Percentiles rank a stretch among this genome's conserved stretches.
These are phyloP conservation scores for Enteromius trimaculatus DNA, from an alignment of 2,797 vertebrate genomes.

Conservation along the genomic window DNA sequence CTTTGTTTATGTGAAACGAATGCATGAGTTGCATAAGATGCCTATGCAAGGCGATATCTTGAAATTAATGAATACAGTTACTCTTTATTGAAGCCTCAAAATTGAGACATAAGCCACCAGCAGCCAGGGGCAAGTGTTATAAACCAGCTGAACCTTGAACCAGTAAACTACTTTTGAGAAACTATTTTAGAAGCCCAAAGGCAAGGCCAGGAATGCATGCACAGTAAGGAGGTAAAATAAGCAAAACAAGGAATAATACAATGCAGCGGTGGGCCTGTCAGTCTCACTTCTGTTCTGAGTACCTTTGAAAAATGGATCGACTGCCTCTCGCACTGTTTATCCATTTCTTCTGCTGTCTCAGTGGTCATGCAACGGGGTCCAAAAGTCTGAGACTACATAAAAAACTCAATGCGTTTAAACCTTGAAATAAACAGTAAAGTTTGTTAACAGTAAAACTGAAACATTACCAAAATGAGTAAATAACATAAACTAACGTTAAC, in stretches of 20 bases:
- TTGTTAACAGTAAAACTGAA: not conserved
- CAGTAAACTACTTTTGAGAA: constrained; percentile 33
- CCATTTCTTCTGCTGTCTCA: constrained; percentile 6
- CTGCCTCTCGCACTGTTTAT: not conserved
- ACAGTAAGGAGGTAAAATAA: constrained; percentile 14
- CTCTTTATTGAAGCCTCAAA: constrained; percentile 5
- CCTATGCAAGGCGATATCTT: constrained; percentile 1
- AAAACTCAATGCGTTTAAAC: not conserved
- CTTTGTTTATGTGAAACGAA: constrained; percentile 7
- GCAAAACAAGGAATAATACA: constrained; percentile 38
- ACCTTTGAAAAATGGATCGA: not conserved
- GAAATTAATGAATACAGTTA: not conserved
- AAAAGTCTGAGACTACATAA: not conserved
- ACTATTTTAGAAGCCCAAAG: constrained; percentile 34
- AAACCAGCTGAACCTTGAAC: constrained; percentile 35
- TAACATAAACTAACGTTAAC: not conserved
- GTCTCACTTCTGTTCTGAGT: constrained; percentile 4
- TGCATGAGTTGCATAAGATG: constrained; percentile 4
- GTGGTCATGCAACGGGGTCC: not conserved
- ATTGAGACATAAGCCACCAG: not conserved
- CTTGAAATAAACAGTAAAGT: not conserved
- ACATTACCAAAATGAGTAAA: not conserved
- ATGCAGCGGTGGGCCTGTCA: not conserved
- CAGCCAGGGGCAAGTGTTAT: constrained; percentile 17
- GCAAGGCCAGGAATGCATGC: constrained; percentile 39